A percentile compares a stretch with the other conserved stretches of the same genome.
Conservation (phyloP, 2,113 vertebrate species). For the Psilopogon haemacephalus region DNA sequence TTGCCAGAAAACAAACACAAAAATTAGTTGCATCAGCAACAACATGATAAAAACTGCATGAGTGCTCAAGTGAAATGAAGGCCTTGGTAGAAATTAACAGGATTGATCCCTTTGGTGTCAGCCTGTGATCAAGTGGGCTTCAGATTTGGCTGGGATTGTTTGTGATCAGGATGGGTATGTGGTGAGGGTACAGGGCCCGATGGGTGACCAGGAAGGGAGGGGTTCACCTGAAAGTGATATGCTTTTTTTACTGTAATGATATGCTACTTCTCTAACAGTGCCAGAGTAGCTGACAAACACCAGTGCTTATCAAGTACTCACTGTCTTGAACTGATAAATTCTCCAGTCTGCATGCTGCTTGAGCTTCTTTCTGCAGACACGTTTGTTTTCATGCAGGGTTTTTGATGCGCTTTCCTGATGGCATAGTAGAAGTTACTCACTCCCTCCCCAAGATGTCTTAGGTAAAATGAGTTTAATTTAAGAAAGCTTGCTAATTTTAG, state of each 20-base stretch:
- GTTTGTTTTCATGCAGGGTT: neutral
- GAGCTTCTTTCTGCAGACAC: neutral
- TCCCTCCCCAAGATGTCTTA: neutral
- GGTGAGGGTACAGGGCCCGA: accelerated
- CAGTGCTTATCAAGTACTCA: neutral
- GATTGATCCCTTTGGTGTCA: neutral
- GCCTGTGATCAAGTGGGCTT: neutral
- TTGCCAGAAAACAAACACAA: conserved; percentile 25
- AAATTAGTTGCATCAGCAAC: conserved; percentile 8
- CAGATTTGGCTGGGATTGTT: neutral
- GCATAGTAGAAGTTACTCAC: neutral
- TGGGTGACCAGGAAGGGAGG: neutral
- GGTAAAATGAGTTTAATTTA: neutral
- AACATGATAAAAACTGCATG: neutral
- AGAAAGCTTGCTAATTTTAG: neutral
- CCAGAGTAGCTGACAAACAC: neutral
- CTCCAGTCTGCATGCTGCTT: neutral
- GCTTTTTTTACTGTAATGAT: accelerated
- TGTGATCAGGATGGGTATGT: neutral
- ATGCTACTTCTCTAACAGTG: neutral
- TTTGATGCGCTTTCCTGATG: neutral
- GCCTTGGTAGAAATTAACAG: neutral
- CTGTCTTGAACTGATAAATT: neutral
- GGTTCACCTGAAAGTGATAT: neutral
- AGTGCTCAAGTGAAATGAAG: neutral